phyloP scores from a whole-genome alignment of 2,888 invertebrate species.

The Diarsia rubi region DNA sequence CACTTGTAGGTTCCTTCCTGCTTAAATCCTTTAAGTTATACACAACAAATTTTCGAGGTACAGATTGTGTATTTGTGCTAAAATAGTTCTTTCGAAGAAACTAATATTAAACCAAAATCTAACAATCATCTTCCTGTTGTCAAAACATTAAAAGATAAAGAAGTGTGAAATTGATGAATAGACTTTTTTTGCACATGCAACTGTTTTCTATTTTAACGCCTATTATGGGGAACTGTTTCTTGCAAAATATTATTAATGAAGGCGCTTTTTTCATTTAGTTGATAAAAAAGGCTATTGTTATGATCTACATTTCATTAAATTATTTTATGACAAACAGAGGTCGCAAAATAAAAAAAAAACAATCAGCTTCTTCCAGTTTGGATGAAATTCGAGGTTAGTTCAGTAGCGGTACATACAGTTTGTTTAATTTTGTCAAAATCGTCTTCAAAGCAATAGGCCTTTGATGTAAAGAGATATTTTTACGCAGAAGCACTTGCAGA shows the following conservation, averaged over 20 bases:
- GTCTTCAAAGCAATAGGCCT: not conserved
- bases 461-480: conserved; percentile 2
- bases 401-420: no score
- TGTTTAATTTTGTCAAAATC: not conserved
- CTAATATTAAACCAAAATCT: not conserved
- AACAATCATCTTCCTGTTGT: conserved; percentile 43
- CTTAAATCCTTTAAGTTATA: conserved; percentile 22
- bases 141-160: conserved; percentile 68
- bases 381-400: not conserved
- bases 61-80: not conserved
- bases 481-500: conserved; percentile 51
- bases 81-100: not conserved
- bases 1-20: conserved; percentile 36
- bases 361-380: not conserved
- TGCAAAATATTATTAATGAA: conserved; percentile 76
- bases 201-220: conserved; percentile 77
- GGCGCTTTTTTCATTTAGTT: conserved; percentile 67
- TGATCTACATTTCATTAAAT: conserved; percentile 35
- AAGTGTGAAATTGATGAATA: conserved; percentile 75
- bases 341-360: not conserved
- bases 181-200: conserved; percentile 62
- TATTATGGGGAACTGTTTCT: conserved; percentile 79
- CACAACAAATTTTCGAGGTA: not conserved
- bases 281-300: conserved; percentile 28
- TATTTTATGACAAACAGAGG: not conserved